Evolutionary conservation across 2,113 vertebrate genomes (phyloP), one percentile per base, ranked within the genome.

Genomic region (Cyphomyrus plagiostoma): DNA sequence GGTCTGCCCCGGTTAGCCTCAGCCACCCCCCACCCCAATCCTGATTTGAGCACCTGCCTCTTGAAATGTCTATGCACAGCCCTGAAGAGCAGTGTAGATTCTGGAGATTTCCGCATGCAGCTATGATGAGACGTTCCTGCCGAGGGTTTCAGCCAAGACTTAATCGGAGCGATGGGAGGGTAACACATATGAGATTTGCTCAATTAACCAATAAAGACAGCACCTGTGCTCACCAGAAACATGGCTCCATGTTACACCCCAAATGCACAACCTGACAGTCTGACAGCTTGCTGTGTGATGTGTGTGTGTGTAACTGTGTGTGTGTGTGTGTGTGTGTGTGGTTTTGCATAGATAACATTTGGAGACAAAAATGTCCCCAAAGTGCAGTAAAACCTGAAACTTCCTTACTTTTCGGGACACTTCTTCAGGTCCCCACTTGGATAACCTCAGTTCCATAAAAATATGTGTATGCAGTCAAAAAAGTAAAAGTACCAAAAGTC

Each of bases 191-290:
- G 92, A 94, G 95, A 92, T 95, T 92, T 94, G 95, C 95, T 96
- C 95, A 95, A 95, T 96, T 96, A 95, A 95, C 90, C 95, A 94
- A 95, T 94, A 94, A 95, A 93, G 92, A 93, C 94, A 90, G 94
- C 95, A 96, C 95, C 95, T 96, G 96, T 94, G 95, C 93, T 92
- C 90, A 92, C 80, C 89, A 91, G 88, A 92, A 91, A 82, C 91
- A 90, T 89, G 90, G 91, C 39, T 3, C 1, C 35, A 2, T 8
- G 11, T 39, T 80, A 80, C 13, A 19, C 91, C 90, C 74, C 87
- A 50, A 91, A 80, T 42, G 30, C 74, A 42, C 93, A 94, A 93
- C 93, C 95, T 91, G 66, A 74, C 74, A 48, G 42, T 45, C 62
- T 30, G 56, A n/a, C 11, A 30, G 8, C 45, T 48, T 48, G 42